Evolutionary conservation across 2,888 invertebrate species (phyloP), one percentile per base, ranked within the genome.

Genomic region (Halocaridina rubra): DNA sequence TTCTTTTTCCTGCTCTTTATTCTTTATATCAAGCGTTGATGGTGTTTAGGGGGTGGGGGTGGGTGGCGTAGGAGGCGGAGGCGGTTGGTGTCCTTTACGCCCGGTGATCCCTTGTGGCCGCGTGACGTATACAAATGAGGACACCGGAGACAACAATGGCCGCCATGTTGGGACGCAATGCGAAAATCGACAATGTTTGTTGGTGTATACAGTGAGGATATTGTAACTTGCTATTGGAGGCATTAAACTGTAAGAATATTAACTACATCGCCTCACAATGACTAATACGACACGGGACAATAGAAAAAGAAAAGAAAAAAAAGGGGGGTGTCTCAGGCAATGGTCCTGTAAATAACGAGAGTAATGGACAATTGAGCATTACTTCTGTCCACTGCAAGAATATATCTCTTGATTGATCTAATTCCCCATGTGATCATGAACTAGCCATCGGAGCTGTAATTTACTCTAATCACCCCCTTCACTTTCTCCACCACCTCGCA

Each of bases 131-230:
- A 85, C 80, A 85, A 85, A 85, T 85, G 85, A 85, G 80, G 85
- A 85, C 80, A 80, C 33, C 69, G 76, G 72, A 27, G 64, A 76
- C 71, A 80, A 85, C 85, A 85, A 85, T 85, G 33, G 85, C n/a
- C 77, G 85, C 85, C 80, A 85, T 80, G 85, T 76, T 85, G 85
- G 85, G 80, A 27, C 80, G 77, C 80, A 85, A 85, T 80, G 77
- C 69, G 85, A 85, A 85, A 85, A 85, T 85, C 85, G 85, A 85
- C 80, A 85, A 80, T 85, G 85, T 85, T 85, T 85, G 85, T 85
- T 85, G 69, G 80, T 67, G 76, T 27, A 53, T 75, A 85, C 75
- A 85, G 57, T 19, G 57, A 75, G 80, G 59, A 33, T 46, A 80
- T 85, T 85, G 85, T 85, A 76, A 29, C 57, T 57, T 30, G 27